Evolutionary conservation across 2,888 invertebrate genomes (phyloP).

Genomic region (Drosophila tripunctata): DNA sequence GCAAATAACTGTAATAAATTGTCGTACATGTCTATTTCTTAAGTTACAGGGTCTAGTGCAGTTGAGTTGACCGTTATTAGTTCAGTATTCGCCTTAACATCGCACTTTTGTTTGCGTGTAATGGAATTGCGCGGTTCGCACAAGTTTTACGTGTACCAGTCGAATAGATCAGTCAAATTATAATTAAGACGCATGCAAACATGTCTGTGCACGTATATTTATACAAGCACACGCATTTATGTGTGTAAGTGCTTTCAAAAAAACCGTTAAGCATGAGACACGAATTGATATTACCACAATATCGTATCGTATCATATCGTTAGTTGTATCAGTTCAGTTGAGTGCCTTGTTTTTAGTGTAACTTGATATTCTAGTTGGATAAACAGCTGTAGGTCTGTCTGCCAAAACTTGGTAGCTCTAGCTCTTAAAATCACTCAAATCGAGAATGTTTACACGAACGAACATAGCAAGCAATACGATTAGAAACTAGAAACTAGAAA

Average conservation of each 20-base stretch:
- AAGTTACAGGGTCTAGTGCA: not conserved
- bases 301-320: no score
- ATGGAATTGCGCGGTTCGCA: conserved; percentile 11
- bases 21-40: no score
- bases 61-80: not conserved
- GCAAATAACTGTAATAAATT: no score
- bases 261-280: not conserved
- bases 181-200: conserved; percentile 17
- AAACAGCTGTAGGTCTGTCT: no score
- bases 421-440: no score
- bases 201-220: not conserved
- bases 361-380: no score
- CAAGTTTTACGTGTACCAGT: conserved; percentile 15
- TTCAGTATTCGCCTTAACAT: conserved; percentile 3
- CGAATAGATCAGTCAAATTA: conserved; percentile 30
- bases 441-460: no score
- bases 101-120: conserved; percentile 6
- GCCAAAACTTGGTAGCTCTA: no score
- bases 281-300: no score
- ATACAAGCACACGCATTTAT: not conserved
- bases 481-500: no score
- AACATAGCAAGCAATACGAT: no score
- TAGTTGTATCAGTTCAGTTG: not conserved
- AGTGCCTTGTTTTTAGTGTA: not conserved
- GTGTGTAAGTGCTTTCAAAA: not conserved